These are phyloP conservation scores for Scatophagus argus DNA, from an alignment of 2,113 vertebrate genomes.

Conservation along the genomic window DNA sequence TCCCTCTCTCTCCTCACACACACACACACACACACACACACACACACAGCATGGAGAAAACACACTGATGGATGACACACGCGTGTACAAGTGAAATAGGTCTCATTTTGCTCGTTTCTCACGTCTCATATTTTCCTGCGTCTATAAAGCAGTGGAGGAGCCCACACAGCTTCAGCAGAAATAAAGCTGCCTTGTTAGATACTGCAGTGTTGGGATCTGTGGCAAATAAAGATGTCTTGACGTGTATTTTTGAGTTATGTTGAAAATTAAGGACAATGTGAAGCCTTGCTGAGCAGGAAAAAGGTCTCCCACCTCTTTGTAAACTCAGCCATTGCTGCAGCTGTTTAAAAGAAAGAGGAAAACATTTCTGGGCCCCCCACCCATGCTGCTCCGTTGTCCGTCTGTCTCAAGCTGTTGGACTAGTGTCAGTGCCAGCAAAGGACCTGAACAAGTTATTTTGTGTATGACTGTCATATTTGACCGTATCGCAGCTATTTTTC, in stretches of 20 bases:
- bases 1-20: conserved; percentile 56
- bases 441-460: neutral
- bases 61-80: conserved; percentile 30
- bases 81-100: neutral
- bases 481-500: too few relatives aligned
- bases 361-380: neutral
- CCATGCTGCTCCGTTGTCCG: neutral
- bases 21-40: neutral
- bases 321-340: neutral
- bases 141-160: conserved; percentile 8
- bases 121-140: conserved; percentile 16
- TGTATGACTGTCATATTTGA: neutral
- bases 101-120: conserved; percentile 28
- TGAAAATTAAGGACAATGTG: conserved; percentile 8
- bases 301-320: neutral
- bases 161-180: conserved; percentile 4
- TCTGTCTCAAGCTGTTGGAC: too few relatives aligned
- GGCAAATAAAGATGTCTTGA: neutral
- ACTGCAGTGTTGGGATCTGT: neutral
- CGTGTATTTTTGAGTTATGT: neutral
- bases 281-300: neutral
- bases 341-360: neutral
- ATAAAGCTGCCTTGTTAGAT: conserved; percentile 19
- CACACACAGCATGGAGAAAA: conserved; percentile 4
- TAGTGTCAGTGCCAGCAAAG: neutral